These are phyloP conservation scores for Sphaerodactylus townsendi DNA, from an alignment of 2,113 vertebrate genomes.

Conservation along the genomic window DNA sequence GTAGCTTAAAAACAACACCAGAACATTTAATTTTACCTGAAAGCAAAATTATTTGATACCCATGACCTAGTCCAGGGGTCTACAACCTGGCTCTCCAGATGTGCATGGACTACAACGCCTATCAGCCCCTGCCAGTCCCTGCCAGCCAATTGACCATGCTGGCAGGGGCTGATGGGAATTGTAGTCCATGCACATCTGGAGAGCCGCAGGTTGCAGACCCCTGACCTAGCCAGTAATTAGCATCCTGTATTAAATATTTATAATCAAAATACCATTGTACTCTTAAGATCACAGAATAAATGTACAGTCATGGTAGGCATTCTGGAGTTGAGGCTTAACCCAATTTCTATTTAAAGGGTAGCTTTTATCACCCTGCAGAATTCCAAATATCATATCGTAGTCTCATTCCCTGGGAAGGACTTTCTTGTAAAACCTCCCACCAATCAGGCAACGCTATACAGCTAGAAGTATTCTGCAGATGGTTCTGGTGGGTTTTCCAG, in stretches of 20 bases:
- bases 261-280: background rate
- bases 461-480: background rate
- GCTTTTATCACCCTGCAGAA: background rate
- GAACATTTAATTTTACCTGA: background rate
- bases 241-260: background rate
- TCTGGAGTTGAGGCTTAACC: background rate
- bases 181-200: no score
- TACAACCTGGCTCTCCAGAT: no score
- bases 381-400: background rate
- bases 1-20: background rate
- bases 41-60: background rate
- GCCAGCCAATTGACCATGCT: no score
- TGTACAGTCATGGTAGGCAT: background rate
- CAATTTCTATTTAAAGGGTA: background rate
- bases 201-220: no score
- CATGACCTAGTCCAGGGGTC: no score
- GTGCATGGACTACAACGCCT: no score
- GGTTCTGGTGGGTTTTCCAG: no score
- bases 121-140: no score
- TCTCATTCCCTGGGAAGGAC: background rate
- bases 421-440: conserved; percentile 1
- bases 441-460: background rate
- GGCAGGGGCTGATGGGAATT: no score
- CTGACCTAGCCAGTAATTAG: background rate
- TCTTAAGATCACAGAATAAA: background rate